Evolutionary conservation across 2,113 vertebrate species (phyloP).

Genomic region (Bos javanicus): DNA sequence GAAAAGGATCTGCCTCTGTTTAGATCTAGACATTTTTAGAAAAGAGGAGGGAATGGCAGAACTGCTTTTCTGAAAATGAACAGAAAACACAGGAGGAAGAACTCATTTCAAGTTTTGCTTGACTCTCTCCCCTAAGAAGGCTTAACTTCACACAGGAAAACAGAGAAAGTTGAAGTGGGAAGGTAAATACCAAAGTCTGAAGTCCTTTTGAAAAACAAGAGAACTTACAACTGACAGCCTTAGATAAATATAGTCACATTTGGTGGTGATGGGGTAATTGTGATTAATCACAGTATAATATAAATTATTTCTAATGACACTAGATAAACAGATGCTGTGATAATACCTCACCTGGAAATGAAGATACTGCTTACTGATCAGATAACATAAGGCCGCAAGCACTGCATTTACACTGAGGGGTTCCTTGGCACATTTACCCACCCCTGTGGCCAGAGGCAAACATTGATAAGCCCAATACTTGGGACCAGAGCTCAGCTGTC

Average conservation of each 20-base stretch:
- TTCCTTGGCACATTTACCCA: neutral
- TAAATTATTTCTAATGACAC: neutral
- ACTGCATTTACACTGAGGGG: neutral
- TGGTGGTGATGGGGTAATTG: neutral
- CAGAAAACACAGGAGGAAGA: neutral
- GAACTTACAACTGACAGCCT: neutral
- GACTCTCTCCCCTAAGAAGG: neutral
- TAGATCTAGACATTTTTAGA: neutral
- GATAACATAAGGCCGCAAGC: accelerated
- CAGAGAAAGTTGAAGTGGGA: neutral
- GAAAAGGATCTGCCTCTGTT: neutral
- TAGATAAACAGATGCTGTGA: neutral
- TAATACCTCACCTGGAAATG: neutral
- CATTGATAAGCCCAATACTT: neutral
- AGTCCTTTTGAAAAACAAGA: neutral
- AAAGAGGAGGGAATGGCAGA: neutral
- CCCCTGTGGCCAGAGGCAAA: neutral
- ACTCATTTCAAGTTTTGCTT: neutral
- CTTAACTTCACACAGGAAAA: constrained; percentile 32
- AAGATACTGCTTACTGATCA: neutral
- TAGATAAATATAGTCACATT: neutral
- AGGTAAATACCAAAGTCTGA: neutral
- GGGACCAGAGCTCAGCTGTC: neutral
- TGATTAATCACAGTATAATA: neutral
- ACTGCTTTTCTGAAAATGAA: neutral